phyloP scores from a whole-genome alignment of 2,113 vertebrate genomes.

The Taxidea taxus region DNA sequence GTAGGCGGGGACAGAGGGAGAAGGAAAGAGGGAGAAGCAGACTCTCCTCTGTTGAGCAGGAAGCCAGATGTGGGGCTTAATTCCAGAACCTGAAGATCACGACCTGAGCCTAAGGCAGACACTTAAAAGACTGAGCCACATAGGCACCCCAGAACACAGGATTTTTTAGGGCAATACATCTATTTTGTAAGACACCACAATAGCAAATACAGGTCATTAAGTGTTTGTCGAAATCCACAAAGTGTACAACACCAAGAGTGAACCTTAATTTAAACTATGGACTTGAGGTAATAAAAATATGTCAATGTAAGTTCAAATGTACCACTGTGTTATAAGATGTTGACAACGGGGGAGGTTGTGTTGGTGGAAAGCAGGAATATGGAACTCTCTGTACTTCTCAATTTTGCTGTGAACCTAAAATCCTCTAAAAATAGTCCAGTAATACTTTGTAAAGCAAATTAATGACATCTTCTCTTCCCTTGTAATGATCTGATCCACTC shows the following conservation, averaged over 20 bases:
- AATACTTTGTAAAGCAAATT: background rate
- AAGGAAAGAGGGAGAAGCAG: background rate
- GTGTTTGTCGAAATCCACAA: background rate
- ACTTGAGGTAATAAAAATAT: background rate
- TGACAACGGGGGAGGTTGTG: background rate
- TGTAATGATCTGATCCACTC: background rate
- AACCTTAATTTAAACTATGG: background rate
- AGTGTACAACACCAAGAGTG: background rate
- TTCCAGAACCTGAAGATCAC: background rate
- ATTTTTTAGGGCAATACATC: background rate
- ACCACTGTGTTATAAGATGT: background rate
- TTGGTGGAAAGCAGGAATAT: background rate
- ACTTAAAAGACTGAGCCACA: background rate
- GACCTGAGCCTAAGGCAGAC: background rate
- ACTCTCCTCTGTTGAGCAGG: background rate
- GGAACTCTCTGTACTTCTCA: background rate
- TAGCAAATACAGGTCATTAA: background rate
- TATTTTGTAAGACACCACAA: background rate
- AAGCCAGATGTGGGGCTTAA: background rate
- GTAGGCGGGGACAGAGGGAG: too few species aligned
- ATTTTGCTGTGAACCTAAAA: constrained; percentile 3
- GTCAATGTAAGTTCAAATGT: background rate
- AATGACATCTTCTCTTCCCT: background rate
- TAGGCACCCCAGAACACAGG: background rate
- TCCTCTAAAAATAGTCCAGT: background rate